Evolutionary conservation across 2,797 vertebrate genomes (phyloP).

Genomic region (Arremon aurantiirostris): DNA sequence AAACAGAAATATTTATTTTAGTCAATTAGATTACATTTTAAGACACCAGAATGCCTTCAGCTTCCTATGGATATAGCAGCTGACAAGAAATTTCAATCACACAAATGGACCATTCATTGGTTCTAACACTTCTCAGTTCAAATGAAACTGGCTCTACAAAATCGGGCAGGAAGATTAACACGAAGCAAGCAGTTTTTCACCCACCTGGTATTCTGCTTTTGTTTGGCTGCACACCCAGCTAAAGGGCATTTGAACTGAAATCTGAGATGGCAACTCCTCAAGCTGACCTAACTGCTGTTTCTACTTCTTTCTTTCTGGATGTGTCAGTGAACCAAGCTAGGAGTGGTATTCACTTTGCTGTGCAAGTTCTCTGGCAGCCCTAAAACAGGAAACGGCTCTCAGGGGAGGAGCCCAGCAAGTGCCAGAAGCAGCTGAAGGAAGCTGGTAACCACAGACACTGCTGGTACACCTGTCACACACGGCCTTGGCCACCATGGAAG

Average conservation of each 20-base stretch:
- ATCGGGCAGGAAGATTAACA: background rate
- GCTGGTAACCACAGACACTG: background rate
- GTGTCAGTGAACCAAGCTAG: background rate
- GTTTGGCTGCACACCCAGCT: background rate
- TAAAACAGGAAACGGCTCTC: background rate
- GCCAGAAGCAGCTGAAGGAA: background rate
- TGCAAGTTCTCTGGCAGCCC: background rate
- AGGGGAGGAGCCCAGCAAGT: background rate
- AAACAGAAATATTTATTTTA: background rate
- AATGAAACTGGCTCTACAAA: background rate
- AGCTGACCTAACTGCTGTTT: background rate
- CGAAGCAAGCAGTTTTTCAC: background rate
- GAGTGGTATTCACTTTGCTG: background rate
- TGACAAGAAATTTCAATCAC: background rate
- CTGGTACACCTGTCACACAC: rapidly evolving
- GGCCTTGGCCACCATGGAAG: background rate
- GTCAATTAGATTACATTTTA: background rate
- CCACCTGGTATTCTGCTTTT: background rate
- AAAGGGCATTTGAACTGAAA: background rate
- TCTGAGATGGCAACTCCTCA: background rate
- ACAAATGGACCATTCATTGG: background rate
- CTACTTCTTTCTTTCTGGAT: background rate
- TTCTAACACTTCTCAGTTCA: background rate
- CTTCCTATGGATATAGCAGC: rapidly evolving
- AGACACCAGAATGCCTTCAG: background rate